Percentiles rank a stretch among this genome's conserved stretches.
Evolutionary conservation across 2,797 vertebrate species (phyloP).

Genomic region (Cryptoprocta ferox): DNA sequence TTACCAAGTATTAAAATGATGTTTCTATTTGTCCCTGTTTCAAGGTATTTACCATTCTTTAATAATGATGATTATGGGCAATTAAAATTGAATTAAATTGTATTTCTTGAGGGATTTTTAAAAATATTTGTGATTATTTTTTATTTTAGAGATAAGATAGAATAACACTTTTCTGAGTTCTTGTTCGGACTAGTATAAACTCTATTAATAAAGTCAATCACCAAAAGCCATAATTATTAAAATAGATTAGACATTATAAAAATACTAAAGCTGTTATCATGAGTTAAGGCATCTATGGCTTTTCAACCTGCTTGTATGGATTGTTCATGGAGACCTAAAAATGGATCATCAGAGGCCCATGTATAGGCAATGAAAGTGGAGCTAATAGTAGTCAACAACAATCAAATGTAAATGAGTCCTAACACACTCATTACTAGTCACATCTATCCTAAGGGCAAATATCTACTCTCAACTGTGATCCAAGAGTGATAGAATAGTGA

Average conservation of each 20-base stretch:
- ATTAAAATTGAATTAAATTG: background rate
- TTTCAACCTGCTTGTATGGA: background rate
- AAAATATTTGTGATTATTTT: background rate
- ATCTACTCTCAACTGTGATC: background rate
- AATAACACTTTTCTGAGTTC: background rate
- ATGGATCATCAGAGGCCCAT: background rate
- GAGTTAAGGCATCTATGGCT: background rate
- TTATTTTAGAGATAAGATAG: background rate
- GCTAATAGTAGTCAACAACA: background rate
- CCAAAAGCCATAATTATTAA: background rate
- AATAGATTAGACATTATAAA: background rate
- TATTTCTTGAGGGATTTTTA: background rate
- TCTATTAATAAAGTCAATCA: background rate
- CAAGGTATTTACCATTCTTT: background rate
- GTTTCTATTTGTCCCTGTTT: background rate
- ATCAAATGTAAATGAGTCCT: background rate
- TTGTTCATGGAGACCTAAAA: background rate
- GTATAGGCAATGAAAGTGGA: background rate
- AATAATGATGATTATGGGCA: background rate
- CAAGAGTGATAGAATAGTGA: background rate
- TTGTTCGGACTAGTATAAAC: background rate
- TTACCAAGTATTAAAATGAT: background rate
- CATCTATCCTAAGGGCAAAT: background rate
- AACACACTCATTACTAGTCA: background rate
- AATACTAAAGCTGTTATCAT: background rate